Evolutionary conservation across 2,888 invertebrate genomes (phyloP), one percentile per base, ranked within the genome.

Genomic region (Coremacera marginata): DNA sequence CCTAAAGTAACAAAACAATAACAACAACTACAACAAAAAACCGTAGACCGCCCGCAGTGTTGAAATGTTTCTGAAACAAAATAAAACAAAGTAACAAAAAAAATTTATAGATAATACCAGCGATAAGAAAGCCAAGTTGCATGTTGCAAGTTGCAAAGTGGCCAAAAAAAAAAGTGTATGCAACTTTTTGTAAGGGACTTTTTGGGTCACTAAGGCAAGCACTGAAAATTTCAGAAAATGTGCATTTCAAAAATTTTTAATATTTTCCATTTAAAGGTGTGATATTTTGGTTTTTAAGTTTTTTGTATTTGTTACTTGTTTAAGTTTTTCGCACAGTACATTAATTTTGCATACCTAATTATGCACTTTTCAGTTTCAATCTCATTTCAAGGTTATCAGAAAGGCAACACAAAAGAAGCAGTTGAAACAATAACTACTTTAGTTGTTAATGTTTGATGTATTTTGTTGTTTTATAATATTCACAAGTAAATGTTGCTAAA

Each of bases 301-400:
- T 55, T 31, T 31, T 34, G 4, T 55, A 34, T 51, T 8, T 70
- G 3, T 31, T 3, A 55, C n/a, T 34, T 57, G 37, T 22, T 34
- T 27, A 9, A 9, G 1, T 60, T 19, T 37, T 71, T 71, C 34
- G 51, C 55, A n/a, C 70, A 5, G 70, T 55, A 22, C 22, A 57
- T 25, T 62, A 3, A 27, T 34, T 60, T 22, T 37, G 37, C 75
- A 72, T 62, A n/a, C n/a, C n/a, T n/a, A 49, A 72, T 75, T 75
- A 75, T 75, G 75, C 67, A 75, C 70, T 57, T 19, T 62, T 52
- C 27, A 25, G 19, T 34, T 67, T 75, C 22, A 75, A 75, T 44
- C 57, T 51, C 49, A 60, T 62, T 70, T 75, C 75, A 75, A 75
- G 75, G 75, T 75, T 70, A 75, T 44, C 25, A n/a, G 34, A 44